Percentiles rank a stretch among this genome's conserved stretches.
phyloP scores from a whole-genome alignment of 2,113 vertebrate species.

The Panthera tigris region DNA sequence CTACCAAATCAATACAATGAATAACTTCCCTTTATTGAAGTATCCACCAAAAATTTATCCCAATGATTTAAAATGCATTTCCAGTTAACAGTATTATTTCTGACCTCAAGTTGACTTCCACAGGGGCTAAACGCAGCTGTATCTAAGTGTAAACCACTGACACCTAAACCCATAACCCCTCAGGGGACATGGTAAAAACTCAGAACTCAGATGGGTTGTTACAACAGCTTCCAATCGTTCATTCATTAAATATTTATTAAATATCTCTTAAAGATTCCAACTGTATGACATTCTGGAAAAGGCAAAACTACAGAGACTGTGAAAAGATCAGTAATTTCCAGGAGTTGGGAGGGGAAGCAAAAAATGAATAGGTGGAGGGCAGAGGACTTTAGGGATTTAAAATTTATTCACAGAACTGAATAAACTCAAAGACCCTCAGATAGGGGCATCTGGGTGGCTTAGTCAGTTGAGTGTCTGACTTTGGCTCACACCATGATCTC shows the following conservation, averaged over 20 bases:
- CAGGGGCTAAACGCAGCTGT: neutral
- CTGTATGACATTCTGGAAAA: neutral
- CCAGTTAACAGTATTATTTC: neutral
- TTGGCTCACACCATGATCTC: too few species aligned
- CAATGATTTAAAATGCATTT: neutral
- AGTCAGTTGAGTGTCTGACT: too few species aligned
- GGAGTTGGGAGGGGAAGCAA: neutral
- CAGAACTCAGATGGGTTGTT: neutral
- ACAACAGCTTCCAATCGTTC: neutral
- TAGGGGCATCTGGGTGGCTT: neutral
- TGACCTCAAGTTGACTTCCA: neutral
- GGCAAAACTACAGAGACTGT: neutral
- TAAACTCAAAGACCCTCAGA: neutral
- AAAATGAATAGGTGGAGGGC: neutral
- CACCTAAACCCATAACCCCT: neutral
- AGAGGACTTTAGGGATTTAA: neutral
- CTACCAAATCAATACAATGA: neutral
- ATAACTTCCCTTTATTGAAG: conserved; percentile 5
- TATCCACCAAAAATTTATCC: neutral
- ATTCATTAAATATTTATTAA: neutral
- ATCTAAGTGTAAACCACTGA: neutral
- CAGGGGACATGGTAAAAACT: neutral
- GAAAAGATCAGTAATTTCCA: neutral
- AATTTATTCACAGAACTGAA: neutral
- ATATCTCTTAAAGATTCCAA: neutral